Evolutionary conservation across 2,113 vertebrate species (phyloP).

Genomic region (Lamprotornis superbus): DNA sequence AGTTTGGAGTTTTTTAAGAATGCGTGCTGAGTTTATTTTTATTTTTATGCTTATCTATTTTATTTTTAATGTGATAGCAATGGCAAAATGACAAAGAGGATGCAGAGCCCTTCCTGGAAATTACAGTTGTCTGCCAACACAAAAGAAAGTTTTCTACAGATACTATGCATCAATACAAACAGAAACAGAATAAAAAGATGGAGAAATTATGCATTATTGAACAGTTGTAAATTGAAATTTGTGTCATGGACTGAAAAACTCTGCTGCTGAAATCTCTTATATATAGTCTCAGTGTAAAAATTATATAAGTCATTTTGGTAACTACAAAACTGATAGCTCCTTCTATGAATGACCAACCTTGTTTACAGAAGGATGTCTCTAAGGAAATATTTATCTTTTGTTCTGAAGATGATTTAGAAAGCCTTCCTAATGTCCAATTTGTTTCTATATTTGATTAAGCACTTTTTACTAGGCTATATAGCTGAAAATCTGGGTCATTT

Average conservation of each 20-base stretch:
- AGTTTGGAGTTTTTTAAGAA: not conserved
- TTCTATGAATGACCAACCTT: slow-evolving; percentile 1
- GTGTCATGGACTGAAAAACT: not conserved
- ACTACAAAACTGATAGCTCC: not conserved
- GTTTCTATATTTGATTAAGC: not conserved
- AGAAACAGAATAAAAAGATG: not conserved
- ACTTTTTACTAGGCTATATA: not conserved
- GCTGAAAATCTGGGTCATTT: not conserved
- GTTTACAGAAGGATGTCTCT: not conserved
- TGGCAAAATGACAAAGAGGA: not conserved
- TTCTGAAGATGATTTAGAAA: slow-evolving; percentile 38
- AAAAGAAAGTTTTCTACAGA: not conserved
- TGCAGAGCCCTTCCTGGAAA: slow-evolving; percentile 7
- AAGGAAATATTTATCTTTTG: not conserved
- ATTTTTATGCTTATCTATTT: not conserved
- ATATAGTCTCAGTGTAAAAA: not conserved
- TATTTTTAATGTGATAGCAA: not conserved
- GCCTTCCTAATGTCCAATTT: not conserved
- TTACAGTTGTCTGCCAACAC: not conserved
- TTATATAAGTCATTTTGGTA: not conserved
- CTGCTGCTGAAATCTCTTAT: not conserved
- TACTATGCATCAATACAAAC: not conserved
- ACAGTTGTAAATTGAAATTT: not conserved
- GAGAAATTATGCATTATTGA: not conserved
- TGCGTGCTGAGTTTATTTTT: not conserved